phyloP scores from a whole-genome alignment of 2,888 invertebrate species.

The Eubasilissa splendida region DNA sequence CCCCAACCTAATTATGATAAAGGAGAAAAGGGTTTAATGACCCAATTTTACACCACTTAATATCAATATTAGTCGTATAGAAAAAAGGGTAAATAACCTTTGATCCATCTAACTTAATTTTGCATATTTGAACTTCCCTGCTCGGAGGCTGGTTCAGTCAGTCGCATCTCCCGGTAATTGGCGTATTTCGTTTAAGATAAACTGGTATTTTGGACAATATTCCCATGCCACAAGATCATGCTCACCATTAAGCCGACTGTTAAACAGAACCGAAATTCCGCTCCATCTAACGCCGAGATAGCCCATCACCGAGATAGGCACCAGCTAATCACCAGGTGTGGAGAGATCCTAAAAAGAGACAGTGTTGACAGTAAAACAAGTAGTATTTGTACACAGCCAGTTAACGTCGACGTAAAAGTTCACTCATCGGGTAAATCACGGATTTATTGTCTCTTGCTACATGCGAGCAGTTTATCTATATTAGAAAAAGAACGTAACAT shows the following conservation, averaged over 20 bases:
- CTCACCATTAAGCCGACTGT: conserved; percentile 2
- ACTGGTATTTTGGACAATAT: conserved; percentile 26
- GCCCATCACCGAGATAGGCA: not conserved
- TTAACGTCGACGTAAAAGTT: no score
- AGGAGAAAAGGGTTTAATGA: no score
- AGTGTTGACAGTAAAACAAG: no score
- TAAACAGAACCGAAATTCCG: conserved; percentile 8
- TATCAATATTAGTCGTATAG: no score
- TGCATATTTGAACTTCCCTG: not conserved
- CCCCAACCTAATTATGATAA: no score
- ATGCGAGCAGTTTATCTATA: no score
- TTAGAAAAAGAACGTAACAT: no score
- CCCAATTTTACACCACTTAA: no score
- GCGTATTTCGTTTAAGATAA: conserved; percentile 40
- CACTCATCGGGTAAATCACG: no score
- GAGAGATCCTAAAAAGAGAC: not conserved
- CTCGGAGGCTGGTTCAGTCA: conserved; percentile 8
- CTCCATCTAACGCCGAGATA: not conserved
- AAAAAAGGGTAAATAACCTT: no score
- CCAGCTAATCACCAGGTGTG: not conserved
- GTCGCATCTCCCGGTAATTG: conserved; percentile 34
- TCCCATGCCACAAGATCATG: conserved; percentile 8
- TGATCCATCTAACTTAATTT: not conserved
- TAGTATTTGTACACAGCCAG: no score
- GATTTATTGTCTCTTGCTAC: no score